These are phyloP conservation scores for Escarpia spicata DNA, from an alignment of 2,888 invertebrate species.

Conservation along the genomic window DNA sequence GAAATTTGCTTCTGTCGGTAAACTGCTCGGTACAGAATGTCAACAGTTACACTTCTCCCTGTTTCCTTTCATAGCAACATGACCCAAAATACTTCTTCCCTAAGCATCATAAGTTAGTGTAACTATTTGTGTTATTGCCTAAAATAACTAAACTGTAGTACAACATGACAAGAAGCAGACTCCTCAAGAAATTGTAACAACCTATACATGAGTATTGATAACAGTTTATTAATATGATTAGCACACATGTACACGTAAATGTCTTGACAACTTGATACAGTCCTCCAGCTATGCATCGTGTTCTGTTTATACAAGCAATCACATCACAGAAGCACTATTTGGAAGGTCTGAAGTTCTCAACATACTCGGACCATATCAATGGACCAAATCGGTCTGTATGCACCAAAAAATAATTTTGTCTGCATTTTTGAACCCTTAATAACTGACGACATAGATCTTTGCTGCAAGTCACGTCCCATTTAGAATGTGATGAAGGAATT, in stretches of 20 bases:
- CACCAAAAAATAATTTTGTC: background rate
- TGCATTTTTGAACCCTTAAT: background rate
- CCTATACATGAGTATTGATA: background rate
- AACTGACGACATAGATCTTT: background rate
- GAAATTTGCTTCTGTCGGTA: no score
- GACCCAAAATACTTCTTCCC: no score
- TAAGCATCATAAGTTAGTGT: background rate
- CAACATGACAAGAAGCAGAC: background rate
- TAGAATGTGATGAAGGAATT: background rate
- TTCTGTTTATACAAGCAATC: background rate
- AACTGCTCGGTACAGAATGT: no score
- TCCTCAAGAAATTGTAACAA: background rate
- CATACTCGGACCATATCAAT: background rate
- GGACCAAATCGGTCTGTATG: background rate
- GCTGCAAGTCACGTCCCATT: background rate
- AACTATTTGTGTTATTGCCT: background rate
- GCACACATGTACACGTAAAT: background rate
- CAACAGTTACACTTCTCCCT: no score
- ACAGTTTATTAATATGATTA: constrained; percentile 16
- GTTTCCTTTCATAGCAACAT: no score
- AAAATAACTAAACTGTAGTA: background rate
- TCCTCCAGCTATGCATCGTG: background rate
- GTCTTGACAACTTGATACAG: background rate
- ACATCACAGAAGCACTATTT: background rate
- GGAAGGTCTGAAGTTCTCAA: background rate